Base-by-base conservation (phyloP, 2,113 vertebrate species). In the Cinclus cinclus region DNA sequence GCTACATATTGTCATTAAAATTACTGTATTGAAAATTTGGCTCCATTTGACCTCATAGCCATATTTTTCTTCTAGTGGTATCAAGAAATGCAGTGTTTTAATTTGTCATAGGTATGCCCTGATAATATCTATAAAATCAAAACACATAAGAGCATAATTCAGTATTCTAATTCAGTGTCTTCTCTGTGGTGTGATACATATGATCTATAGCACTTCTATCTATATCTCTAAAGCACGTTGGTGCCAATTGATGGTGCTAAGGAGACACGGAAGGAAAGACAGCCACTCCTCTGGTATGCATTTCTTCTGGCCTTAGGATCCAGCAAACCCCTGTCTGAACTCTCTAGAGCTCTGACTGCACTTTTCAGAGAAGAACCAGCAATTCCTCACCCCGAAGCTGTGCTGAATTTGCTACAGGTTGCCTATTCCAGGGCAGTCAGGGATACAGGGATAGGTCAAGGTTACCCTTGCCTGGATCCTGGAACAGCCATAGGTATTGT, bases 61-160 rank as follows among this genome's bases (percentile, higher is more conserved):
- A 18, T 80, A 65, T 90, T 90, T 95, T 90, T 69, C 56, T 62
- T 78, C 35, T 78, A 71, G 64, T 75, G 44, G 11, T 78, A 28
- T 92, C 87, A 83, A 85, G 63, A 89, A 88, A 95, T 90, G n/a
- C 49, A 90, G 55, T 67, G 12, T 92, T 93, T 83, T 90, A 90
- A 74, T 95, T 95, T 94, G 50, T 92, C 88, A 75, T 56, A 46
- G 73, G 70, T 83, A 88, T 74, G 60, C 71, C 79, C 85, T 94
- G 68, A 80, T 46, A 90, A 78, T 86, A 92, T 44, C 87, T 80
- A 74, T 44, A 90, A 90, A 94, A 94, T 83, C 0, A 3, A 90
- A 90, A 94, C 56, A 70, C 75, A 67, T 89, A 86, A n/a, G 60
- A 80, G 64, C 52, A 53, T 92, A 86, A 93, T 74, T 95, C 71